These are phyloP conservation scores for Torymus aiolomorphi DNA, from an alignment of 2,888 invertebrate species.

Conservation along the genomic window DNA sequence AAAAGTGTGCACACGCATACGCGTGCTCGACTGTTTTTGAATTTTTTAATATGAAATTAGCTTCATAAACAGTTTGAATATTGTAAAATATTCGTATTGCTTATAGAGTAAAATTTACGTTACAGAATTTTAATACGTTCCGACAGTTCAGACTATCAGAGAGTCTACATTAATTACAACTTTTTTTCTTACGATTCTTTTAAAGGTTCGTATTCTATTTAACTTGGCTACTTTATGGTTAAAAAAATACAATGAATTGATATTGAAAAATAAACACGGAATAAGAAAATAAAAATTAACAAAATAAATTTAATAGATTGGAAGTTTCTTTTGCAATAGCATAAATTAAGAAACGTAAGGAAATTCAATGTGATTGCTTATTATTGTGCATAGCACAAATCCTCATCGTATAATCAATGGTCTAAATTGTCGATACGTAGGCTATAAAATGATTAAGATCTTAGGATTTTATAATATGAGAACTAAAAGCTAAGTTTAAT, in stretches of 20 bases:
- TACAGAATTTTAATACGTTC: too few species aligned
- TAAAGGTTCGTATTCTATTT: too few species aligned
- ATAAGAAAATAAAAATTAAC: neutral
- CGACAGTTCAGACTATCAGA: too few species aligned
- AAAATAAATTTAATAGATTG: conserved; percentile 1
- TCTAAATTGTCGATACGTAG: conserved; percentile 61
- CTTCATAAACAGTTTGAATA: too few species aligned
- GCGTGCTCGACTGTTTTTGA: too few species aligned
- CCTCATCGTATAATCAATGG: conserved; percentile 70
- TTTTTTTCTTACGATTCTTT: too few species aligned
- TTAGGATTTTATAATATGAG: conserved; percentile 17
- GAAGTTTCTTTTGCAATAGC: neutral
- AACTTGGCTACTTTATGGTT: neutral
- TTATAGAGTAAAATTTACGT: too few species aligned
- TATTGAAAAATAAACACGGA: neutral
- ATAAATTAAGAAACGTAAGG: conserved; percentile 43
- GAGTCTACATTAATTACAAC: too few species aligned
- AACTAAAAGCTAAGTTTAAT: conserved; percentile 40
- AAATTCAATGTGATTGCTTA: conserved; percentile 67
- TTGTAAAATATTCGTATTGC: too few species aligned
- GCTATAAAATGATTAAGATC: conserved; percentile 48
- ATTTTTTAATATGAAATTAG: too few species aligned
- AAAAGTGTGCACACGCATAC: too few species aligned
- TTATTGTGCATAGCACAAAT: conserved; percentile 65
- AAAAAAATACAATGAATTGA: neutral